These are phyloP conservation scores for Saxidomus purpurata DNA, from an alignment of 1,140 invertebrate species.

Conservation along the genomic window DNA sequence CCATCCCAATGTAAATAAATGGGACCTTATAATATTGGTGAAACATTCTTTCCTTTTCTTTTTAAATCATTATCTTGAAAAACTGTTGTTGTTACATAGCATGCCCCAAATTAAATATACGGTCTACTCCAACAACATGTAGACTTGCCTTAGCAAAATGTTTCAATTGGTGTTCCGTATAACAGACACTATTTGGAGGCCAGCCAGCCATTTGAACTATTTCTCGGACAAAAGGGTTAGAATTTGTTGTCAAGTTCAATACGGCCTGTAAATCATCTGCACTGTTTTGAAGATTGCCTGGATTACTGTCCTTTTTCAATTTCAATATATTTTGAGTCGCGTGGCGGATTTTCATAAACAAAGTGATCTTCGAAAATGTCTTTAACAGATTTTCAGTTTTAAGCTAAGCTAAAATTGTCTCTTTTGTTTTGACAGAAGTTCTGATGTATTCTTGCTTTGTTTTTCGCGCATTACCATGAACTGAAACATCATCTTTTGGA, in stretches of 20 bases:
- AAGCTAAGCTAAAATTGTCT: background rate
- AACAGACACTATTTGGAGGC: constrained; percentile 2
- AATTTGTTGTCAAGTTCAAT: constrained; percentile 12
- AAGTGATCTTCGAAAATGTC: background rate
- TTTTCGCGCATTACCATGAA: background rate
- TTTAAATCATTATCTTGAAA: constrained; percentile 34
- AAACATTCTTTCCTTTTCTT: constrained; percentile 33
- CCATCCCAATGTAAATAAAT: constrained; percentile 64
- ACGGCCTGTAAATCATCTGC: constrained; percentile 24
- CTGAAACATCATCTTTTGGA: background rate
- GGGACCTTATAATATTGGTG: constrained; percentile 54
- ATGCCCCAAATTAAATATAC: constrained; percentile 48
- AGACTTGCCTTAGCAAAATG: background rate
- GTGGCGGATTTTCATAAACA: constrained; percentile 1
- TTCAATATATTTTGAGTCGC: background rate
- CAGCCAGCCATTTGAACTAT: background rate
- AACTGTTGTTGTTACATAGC: constrained; percentile 54
- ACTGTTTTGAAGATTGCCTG: constrained; percentile 13
- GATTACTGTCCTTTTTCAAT: background rate
- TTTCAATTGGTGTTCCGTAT: background rate
- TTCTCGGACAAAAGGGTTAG: constrained; percentile 7
- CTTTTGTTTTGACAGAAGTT: background rate
- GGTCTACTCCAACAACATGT: background rate
- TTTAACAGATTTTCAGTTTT: background rate
- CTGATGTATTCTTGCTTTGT: background rate